These are phyloP conservation scores for Athrips mouffetella DNA, from an alignment of 2,888 invertebrate genomes.

Conservation along the genomic window DNA sequence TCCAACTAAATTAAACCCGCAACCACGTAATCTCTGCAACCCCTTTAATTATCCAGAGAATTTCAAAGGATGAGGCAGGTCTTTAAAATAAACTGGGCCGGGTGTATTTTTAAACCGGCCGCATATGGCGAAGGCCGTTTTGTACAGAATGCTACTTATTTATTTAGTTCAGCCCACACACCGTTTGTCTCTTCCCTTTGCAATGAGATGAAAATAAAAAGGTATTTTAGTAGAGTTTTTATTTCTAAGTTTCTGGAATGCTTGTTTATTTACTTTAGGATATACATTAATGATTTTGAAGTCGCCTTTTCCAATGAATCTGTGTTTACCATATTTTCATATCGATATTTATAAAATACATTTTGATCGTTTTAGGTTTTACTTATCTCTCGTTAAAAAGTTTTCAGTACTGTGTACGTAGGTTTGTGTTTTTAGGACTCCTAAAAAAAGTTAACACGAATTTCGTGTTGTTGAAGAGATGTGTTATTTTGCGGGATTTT, in stretches of 20 bases:
- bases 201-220: conserved; percentile 30
- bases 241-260: too few relatives aligned
- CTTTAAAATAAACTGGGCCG: conserved; percentile 26
- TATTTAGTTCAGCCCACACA: conserved; percentile 51
- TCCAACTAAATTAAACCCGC: conserved; percentile 2
- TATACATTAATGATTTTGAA: too few relatives aligned
- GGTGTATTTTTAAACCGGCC: conserved; percentile 62
- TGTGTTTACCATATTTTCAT: too few relatives aligned
- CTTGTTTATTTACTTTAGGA: too few relatives aligned
- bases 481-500: conserved; percentile 12
- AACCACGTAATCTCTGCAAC: conserved; percentile 19
- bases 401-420: too few relatives aligned
- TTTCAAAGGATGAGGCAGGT: conserved; percentile 33
- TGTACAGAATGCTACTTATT: conserved; percentile 59
- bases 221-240: too few relatives aligned
- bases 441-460: background rate
- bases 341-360: too few relatives aligned
- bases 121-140: conserved; percentile 66
- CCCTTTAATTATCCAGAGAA: conserved; percentile 36
- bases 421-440: too few relatives aligned
- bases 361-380: too few relatives aligned
- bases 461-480: conserved; percentile 11
- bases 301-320: too few relatives aligned
- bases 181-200: conserved; percentile 36
- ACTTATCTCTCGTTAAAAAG: too few relatives aligned